These are phyloP conservation scores for Gortyna flavago DNA, from an alignment of 2,888 invertebrate genomes.

Conservation along the genomic window DNA sequence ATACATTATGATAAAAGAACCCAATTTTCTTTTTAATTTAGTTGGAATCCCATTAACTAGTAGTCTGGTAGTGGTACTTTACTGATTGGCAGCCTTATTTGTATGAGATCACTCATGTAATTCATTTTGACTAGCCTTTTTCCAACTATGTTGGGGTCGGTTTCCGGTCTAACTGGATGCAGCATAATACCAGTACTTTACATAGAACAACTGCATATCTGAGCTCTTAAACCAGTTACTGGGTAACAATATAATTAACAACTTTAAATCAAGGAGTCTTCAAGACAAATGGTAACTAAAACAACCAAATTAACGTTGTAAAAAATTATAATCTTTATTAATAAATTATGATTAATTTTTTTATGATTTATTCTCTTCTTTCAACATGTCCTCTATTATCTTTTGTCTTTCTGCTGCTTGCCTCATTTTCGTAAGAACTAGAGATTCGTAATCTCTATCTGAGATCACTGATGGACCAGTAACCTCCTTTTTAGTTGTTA, in stretches of 20 bases:
- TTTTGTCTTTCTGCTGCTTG: conserved; percentile 96
- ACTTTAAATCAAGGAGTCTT: background rate
- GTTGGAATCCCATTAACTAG: background rate
- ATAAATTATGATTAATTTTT: background rate
- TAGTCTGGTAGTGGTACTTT: background rate
- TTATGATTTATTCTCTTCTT: conserved; percentile 81
- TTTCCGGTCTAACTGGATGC: background rate
- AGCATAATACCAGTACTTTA: background rate
- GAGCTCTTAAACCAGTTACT: background rate
- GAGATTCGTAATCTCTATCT: conserved; percentile 94
- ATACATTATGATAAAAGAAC: conserved; percentile 15
- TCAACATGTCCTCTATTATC: conserved; percentile 92
- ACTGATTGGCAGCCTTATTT: background rate
- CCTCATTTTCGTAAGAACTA: conserved; percentile 94
- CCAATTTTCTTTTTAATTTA: background rate
- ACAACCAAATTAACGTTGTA: conserved; percentile 6
- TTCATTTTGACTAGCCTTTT: background rate
- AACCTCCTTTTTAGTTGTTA: conserved; percentile 79
- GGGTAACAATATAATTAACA: background rate
- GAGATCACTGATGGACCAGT: conserved; percentile 85
- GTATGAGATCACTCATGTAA: background rate
- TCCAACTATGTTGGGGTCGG: background rate
- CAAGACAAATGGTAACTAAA: background rate
- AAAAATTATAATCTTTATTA: conserved; percentile 17
- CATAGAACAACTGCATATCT: background rate